Conservation (phyloP, 2,113 vertebrate genomes). For the Haemorhous mexicanus region DNA sequence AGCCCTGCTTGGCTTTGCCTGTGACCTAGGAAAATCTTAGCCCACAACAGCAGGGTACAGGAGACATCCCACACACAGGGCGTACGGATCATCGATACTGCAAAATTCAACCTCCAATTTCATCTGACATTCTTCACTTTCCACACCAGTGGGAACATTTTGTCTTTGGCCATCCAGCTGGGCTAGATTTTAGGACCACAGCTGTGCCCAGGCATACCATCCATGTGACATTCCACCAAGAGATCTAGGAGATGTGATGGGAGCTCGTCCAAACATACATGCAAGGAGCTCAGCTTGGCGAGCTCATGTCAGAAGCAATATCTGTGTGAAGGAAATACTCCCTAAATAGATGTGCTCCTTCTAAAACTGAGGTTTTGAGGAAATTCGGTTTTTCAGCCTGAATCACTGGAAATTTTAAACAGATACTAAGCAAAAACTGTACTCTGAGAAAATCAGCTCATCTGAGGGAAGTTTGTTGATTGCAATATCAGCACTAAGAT, state of each 20-base stretch:
- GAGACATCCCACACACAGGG: not conserved
- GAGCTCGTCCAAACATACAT: not conserved
- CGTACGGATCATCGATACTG: accelerated
- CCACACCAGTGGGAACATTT: not conserved
- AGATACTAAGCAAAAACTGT: not conserved
- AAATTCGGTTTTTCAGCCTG: not conserved
- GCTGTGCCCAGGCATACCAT: not conserved
- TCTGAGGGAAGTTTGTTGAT: not conserved
- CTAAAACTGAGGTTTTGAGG: not conserved
- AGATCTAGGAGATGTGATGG: not conserved
- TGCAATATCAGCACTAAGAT: not conserved
- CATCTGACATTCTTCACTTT: not conserved
- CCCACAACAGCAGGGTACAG: accelerated
- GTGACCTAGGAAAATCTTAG: not conserved
- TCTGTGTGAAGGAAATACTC: not conserved
- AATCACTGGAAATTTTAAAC: not conserved
- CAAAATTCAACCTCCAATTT: not conserved
- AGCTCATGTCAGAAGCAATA: not conserved
- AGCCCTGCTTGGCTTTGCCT: not conserved
- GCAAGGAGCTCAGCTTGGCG: not conserved
- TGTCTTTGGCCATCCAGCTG: not conserved
- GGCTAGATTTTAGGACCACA: not conserved
- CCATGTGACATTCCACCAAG: not conserved
- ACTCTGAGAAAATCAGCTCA: not conserved
- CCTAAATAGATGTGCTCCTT: not conserved